Base-by-base conservation (phyloP, 1,140 invertebrate species). In the Triops cancriformis region DNA sequence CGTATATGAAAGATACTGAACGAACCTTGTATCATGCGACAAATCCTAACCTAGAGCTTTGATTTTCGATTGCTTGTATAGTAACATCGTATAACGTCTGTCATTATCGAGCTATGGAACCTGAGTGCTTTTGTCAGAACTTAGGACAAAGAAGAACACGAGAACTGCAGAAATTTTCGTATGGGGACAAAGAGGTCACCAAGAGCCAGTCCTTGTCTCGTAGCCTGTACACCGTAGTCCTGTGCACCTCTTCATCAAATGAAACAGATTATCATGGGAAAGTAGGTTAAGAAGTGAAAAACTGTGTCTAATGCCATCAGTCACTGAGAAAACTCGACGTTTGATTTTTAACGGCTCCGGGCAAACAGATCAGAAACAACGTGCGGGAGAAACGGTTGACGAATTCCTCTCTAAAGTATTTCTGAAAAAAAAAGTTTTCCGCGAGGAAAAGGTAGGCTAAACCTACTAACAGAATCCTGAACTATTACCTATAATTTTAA, bases 51-150 rank as follows among this genome's bases (percentile, higher is more conserved):
- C 51, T 64, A 23, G 51, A 64, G 51, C 51, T 64, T 64, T 64
- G 51, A 64, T 64, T 64, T 64, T 64, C 14, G 51, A 64, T 64
- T 64, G 51, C 51, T 23, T 64, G 51, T 64, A 64, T 64, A 64
- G 51, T 64, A 64, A 64, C 51, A 64, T 64, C 51, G 51, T 64
- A 64, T 64, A 64, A 64, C 51, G 51, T 64, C 51, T 64, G 51
- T 64, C 51, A 64, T 64, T 64, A 64, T 64, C 51, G 51, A 64
- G 51, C 51, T 64, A 64, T 64, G n/a, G 51, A 64, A 64, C 51
- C 51, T 64, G 51, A 64, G 51, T 64, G 51, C 51, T 64, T 64
- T 64, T 64, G 51, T 64, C 51, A 64, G 51, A 64, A 64, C 51
- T 64, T 64, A 64, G 51, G 51, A 64, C 18, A 64, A 64, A 64